Evolutionary conservation across 1,140 invertebrate genomes (phyloP).

Genomic region (Cherax destructor): DNA sequence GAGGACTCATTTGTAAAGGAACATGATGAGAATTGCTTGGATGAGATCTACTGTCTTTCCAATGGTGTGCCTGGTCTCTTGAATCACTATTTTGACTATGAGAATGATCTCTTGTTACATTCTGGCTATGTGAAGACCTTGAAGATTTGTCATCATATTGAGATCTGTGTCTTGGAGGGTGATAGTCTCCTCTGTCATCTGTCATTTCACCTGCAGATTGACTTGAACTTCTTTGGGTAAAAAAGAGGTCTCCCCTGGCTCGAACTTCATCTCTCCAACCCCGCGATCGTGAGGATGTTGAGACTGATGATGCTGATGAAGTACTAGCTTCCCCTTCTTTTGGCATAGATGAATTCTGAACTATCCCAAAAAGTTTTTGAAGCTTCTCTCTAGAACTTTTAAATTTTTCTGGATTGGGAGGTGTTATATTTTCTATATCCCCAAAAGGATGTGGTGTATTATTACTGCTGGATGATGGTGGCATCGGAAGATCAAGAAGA

Average conservation of each 20-base stretch:
- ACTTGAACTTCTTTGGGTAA: constrained; percentile 9
- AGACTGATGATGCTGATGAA: background rate
- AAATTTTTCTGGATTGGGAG: constrained; percentile 29
- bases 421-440: background rate
- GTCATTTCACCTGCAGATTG: background rate
- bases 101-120: background rate
- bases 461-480: constrained; percentile 22
- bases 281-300: background rate
- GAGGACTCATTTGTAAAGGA: background rate
- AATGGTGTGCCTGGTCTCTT: background rate
- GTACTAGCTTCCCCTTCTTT: constrained; percentile 19
- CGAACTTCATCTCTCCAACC: constrained; percentile 48
- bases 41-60: constrained; percentile 32
- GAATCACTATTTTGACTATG: constrained; percentile 1
- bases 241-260: constrained; percentile 37
- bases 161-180: constrained; percentile 13
- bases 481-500: constrained; percentile 61
- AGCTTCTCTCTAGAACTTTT: constrained; percentile 50
- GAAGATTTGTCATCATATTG: background rate
- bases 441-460: constrained; percentile 4
- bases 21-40: constrained; percentile 5
- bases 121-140: background rate
- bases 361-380: constrained; percentile 58
- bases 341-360: constrained; percentile 3
- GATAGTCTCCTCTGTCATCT: constrained; percentile 21